phyloP scores from a whole-genome alignment of 2,797 vertebrate genomes.

The Distichodus sexfasciatus region DNA sequence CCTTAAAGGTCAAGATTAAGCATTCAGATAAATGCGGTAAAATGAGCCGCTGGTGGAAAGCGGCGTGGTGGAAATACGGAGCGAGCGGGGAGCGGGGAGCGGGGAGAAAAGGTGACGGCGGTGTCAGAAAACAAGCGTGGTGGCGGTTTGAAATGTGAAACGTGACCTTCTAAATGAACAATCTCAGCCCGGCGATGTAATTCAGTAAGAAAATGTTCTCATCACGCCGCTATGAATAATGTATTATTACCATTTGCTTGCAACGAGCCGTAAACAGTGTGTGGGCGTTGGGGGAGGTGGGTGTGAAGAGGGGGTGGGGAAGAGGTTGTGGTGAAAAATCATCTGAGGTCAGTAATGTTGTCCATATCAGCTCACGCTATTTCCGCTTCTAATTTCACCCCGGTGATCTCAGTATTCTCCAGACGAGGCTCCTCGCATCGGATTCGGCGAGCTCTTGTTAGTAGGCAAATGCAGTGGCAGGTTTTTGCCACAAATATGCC shows the following conservation, averaged over 20 bases:
- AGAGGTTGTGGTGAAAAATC: too few species aligned
- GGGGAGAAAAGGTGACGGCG: conserved; percentile 44
- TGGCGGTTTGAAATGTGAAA: conserved; percentile 48
- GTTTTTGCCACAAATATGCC: neutral
- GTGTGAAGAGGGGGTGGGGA: too few species aligned
- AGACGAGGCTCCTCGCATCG: neutral
- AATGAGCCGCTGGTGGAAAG: conserved; percentile 62
- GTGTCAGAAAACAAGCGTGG: conserved; percentile 55
- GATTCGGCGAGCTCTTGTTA: neutral
- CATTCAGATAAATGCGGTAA: conserved; percentile 62
- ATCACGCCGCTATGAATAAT: conserved; percentile 32
- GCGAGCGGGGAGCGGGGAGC: conserved; percentile 7
- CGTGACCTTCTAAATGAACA: conserved; percentile 37
- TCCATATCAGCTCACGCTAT: neutral
- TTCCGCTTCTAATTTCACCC: conserved; percentile 36
- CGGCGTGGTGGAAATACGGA: neutral
- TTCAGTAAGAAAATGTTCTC: conserved; percentile 38
- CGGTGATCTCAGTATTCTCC: neutral
- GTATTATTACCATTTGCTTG: conserved; percentile 32
- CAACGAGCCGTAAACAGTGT: conserved; percentile 21
- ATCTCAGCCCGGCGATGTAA: conserved; percentile 21
- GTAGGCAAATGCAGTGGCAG: neutral
- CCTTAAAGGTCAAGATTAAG: conserved; percentile 69
- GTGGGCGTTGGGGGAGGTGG: neutral
- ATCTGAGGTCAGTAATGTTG: conserved; percentile 19